phyloP scores from a whole-genome alignment of 2,797 vertebrate genomes.

The Tangara arthus region DNA sequence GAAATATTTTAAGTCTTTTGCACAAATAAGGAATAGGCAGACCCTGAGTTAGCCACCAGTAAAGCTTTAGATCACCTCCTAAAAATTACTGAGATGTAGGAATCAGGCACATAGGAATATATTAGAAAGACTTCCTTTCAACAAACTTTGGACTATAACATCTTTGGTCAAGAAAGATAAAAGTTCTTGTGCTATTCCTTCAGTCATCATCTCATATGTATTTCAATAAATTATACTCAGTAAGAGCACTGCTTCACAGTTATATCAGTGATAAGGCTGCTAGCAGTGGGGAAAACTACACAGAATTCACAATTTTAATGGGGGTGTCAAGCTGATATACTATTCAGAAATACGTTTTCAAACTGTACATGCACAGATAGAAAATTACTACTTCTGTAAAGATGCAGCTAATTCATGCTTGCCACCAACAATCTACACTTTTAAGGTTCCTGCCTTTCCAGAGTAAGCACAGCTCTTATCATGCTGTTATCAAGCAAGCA shows the following conservation, averaged over 20 bases:
- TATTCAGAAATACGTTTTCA: not conserved
- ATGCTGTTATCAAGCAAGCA: not conserved
- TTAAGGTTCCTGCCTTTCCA: not conserved
- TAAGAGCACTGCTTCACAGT: not conserved
- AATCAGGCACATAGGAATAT: rapidly evolving
- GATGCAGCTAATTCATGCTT: rapidly evolving
- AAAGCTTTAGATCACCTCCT: not conserved
- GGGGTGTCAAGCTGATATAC: not conserved
- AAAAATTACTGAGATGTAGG: not conserved
- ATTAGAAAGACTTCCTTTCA: not conserved
- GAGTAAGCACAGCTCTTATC: not conserved
- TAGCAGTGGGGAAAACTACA: not conserved
- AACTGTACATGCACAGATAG: not conserved
- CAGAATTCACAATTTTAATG: not conserved
- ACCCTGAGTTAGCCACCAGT: not conserved
- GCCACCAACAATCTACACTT: not conserved
- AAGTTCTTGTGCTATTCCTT: not conserved
- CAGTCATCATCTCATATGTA: not conserved
- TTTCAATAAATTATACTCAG: not conserved
- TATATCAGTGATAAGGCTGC: not conserved
- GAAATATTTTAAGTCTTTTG: not conserved
- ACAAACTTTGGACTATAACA: not conserved
- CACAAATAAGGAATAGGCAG: not conserved
- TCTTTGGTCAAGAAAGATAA: not conserved
- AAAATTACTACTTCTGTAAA: not conserved